These are phyloP conservation scores for Argentina silus DNA, from an alignment of 2,797 vertebrate genomes.

Conservation along the genomic window DNA sequence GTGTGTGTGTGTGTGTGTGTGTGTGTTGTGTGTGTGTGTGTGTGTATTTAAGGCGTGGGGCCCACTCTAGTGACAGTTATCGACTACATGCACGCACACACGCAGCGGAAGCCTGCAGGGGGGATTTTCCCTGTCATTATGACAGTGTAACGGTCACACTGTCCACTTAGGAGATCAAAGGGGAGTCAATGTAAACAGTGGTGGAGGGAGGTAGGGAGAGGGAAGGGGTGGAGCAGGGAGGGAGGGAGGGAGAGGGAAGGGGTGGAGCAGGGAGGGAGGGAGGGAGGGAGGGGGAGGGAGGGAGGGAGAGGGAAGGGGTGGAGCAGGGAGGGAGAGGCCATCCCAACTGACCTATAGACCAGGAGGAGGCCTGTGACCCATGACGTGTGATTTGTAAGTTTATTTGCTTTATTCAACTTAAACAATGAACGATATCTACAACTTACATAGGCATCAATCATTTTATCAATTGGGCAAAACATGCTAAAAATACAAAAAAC, in stretches of 20 bases:
- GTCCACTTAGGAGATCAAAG: conserved; percentile 6
- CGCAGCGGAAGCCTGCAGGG: background rate
- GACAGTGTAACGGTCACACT: background rate
- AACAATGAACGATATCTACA: background rate
- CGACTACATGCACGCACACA: background rate
- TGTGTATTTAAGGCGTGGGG: background rate
- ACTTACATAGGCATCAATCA: background rate
- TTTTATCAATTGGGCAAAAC: background rate
- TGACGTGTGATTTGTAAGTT: background rate
- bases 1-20: background rate
- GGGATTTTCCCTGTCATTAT: background rate
- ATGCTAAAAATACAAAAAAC: background rate
- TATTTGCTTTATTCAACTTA: background rate
- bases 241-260: background rate
- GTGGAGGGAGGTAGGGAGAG: background rate
- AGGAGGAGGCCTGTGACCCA: background rate
- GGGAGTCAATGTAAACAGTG: conserved; percentile 8
- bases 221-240: no score
- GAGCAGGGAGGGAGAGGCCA: background rate
- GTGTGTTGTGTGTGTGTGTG: background rate
- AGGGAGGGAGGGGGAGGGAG: no score
- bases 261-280: no score
- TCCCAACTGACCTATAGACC: background rate
- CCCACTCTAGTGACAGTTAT: background rate
- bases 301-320: no score